Evolutionary conservation across 1,140 invertebrate species (phyloP).

Genomic region (Antheraea pernyi): DNA sequence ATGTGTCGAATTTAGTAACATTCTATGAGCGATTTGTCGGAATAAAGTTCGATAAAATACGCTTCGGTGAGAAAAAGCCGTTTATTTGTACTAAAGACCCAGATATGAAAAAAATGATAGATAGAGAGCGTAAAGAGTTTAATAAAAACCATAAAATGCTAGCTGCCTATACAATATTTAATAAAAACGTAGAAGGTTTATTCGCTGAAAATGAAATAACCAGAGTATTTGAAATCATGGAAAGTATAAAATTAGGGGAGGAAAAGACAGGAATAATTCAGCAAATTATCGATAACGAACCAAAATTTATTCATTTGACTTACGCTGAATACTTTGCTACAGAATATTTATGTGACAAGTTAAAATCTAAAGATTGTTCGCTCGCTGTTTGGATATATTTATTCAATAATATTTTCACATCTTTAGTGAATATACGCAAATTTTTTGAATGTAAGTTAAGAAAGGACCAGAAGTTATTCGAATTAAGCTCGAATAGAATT

Average conservation of each 20-base stretch:
- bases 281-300: background rate
- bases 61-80: constrained; percentile 10
- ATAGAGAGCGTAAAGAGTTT: constrained; percentile 10
- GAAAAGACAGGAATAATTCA: constrained; percentile 17
- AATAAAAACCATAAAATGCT: constrained; percentile 16
- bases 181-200: background rate
- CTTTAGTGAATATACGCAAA: background rate
- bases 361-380: constrained; percentile 1
- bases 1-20: background rate
- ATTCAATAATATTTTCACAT: constrained; percentile 7
- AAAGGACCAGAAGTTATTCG: constrained; percentile 1
- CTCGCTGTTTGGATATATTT: background rate
- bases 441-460: constrained; percentile 17
- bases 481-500: background rate
- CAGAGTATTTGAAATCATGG: constrained; percentile 1
- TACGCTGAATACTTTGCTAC: constrained; percentile 22
- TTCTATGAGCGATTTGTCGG: constrained; percentile 14
- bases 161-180: constrained; percentile 7
- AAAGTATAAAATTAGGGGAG: constrained; percentile 7
- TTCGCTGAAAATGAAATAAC: constrained; percentile 7
- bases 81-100: constrained; percentile 9
- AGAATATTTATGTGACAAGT: constrained; percentile 15
- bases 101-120: constrained; percentile 1
- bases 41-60: constrained; percentile 15
- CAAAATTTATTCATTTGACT: constrained; percentile 15